Evolutionary conservation across 2,797 vertebrate species (phyloP).

Genomic region (Malurus splendens): DNA sequence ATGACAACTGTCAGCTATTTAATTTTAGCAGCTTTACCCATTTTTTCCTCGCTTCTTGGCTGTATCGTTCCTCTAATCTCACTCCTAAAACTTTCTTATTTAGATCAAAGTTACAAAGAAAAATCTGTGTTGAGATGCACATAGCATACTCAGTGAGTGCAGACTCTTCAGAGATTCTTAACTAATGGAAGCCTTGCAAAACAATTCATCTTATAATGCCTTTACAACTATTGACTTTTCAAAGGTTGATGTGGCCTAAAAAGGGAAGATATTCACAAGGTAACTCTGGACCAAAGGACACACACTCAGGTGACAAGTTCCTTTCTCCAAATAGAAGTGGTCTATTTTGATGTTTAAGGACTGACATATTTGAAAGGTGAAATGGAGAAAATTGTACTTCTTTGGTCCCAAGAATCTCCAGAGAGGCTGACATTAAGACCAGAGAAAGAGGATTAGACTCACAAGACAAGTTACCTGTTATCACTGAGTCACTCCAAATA

Average conservation of each 20-base stretch:
- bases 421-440: background rate
- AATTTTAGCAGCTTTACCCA: background rate
- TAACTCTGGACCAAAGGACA: background rate
- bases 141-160: background rate
- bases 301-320: background rate
- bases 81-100: background rate
- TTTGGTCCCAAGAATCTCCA: background rate
- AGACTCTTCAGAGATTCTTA: background rate
- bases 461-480: background rate
- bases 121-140: background rate
- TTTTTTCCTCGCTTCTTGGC: background rate
- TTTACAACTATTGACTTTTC: slow-evolving; percentile 6
- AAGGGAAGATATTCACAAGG: background rate
- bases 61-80: background rate
- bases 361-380: background rate
- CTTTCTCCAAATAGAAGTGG: background rate
- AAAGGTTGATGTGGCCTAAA: background rate
- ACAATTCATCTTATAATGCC: background rate
- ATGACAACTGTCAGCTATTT: background rate
- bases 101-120: background rate
- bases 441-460: background rate
- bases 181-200: background rate
- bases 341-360: background rate
- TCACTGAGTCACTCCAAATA: background rate
- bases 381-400: background rate